Percentiles rank a stretch among this genome's conserved stretches.
Conservation (phyloP, 2,888 invertebrate genomes). For the Papilio elwesi region DNA sequence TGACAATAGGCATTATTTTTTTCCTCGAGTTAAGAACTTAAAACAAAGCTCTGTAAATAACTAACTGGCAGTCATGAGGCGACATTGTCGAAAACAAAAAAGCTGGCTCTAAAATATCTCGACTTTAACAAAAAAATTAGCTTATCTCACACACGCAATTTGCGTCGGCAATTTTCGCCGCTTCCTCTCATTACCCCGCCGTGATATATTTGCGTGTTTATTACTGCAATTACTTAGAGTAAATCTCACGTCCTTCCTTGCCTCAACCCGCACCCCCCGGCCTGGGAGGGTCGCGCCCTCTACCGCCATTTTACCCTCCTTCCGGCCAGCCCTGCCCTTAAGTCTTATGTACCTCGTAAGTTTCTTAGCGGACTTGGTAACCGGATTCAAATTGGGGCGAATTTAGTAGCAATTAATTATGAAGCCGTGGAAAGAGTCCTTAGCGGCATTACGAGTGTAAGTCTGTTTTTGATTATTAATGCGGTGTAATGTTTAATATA, state of each 20-base stretch:
- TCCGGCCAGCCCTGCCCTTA: constrained; percentile 83
- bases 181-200: constrained; percentile 83
- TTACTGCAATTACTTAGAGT: constrained; percentile 86
- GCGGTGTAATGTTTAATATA: not conserved
- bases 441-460: constrained; percentile 62
- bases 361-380: constrained; percentile 83
- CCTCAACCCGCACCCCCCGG: constrained; percentile 53
- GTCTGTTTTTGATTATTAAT: constrained; percentile 60
- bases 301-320: constrained; percentile 80
- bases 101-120: constrained; percentile 50
- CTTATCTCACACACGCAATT: constrained; percentile 84
- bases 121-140: constrained; percentile 70
- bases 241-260: constrained; percentile 85
- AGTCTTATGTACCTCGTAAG: constrained; percentile 84
- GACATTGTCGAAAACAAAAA: constrained; percentile 54
- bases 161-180: constrained; percentile 81
- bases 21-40: constrained; percentile 27
- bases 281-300: constrained; percentile 78
- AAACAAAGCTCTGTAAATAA: constrained; percentile 17
- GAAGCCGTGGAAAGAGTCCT: constrained; percentile 75
- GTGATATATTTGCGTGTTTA: constrained; percentile 85
- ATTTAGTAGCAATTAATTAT: constrained; percentile 85
- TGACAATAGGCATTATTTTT: constrained; percentile 28
- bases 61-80: constrained; percentile 28
- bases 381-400: constrained; percentile 84